These are phyloP conservation scores for Centruroides vittatus DNA, from an alignment of 1,140 invertebrate genomes.

Conservation along the genomic window DNA sequence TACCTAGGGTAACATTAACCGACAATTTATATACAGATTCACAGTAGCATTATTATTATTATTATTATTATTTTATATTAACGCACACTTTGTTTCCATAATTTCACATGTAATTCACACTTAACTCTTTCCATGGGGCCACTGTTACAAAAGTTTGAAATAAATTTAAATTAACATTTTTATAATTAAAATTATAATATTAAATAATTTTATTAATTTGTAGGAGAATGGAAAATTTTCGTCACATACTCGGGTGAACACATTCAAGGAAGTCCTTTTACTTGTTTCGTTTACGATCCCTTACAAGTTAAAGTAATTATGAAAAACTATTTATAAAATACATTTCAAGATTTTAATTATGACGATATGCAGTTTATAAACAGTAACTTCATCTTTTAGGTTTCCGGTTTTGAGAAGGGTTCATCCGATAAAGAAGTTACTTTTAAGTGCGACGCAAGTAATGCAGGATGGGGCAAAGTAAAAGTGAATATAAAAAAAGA, in stretches of 20 bases:
- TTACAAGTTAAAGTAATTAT: slow-evolving; percentile 60
- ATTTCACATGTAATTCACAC: too few species aligned
- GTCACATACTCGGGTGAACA: slow-evolving; percentile 90
- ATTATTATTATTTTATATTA: too few species aligned
- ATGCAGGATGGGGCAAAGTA: slow-evolving; percentile 71
- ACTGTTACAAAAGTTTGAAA: too few species aligned
- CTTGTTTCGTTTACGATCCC: slow-evolving; percentile 92
- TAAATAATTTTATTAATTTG: slow-evolving; percentile 6
- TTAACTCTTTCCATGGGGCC: too few species aligned
- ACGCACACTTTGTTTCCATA: too few species aligned
- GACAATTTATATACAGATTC: too few species aligned
- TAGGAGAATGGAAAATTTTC: slow-evolving; percentile 79
- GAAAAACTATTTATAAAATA: not conserved
- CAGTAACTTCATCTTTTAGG: slow-evolving; percentile 22
- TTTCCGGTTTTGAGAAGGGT: slow-evolving; percentile 55
- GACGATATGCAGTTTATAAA: too few species aligned
- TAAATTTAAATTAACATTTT: too few species aligned
- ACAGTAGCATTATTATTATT: too few species aligned
- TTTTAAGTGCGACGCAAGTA: slow-evolving; percentile 66
- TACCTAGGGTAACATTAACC: too few species aligned
- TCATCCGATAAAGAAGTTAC: slow-evolving; percentile 57
- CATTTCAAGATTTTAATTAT: too few species aligned
- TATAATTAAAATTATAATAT: too few species aligned
- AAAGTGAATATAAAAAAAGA: slow-evolving; percentile 69
- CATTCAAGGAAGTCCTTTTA: slow-evolving; percentile 91